A percentile compares a stretch with the other conserved stretches of the same genome.
phyloP scores from a whole-genome alignment of 2,888 invertebrate species.

The Rutpela maculata region DNA sequence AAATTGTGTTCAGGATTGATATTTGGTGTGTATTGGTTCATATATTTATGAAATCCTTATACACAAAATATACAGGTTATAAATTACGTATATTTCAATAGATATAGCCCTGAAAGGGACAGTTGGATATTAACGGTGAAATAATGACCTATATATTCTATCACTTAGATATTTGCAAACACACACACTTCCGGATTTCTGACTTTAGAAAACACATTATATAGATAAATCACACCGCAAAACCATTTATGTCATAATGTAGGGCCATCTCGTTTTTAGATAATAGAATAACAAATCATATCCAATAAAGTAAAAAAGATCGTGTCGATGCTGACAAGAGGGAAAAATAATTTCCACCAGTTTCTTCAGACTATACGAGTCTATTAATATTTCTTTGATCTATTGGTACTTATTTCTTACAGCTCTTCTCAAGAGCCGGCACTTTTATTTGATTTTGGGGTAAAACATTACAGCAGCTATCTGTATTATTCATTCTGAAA shows the following conservation, averaged over 20 bases:
- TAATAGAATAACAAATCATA: conserved; percentile 10
- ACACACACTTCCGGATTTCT: conserved; percentile 36
- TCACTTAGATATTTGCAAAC: conserved; percentile 40
- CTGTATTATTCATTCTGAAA: background rate
- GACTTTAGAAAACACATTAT: conserved; percentile 22
- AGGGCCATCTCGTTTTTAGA: background rate
- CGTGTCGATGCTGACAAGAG: background rate
- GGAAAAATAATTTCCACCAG: background rate
- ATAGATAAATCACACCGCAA: conserved; percentile 8
- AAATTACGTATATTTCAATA: conserved; percentile 52
- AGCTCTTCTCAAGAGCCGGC: too few relatives aligned
- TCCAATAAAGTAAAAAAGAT: conserved; percentile 9
- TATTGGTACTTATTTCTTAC: too few relatives aligned
- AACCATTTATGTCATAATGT: conserved; percentile 5
- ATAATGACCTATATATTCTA: conserved; percentile 50
- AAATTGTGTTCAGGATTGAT: conserved; percentile 5
- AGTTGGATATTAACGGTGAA: conserved; percentile 47
- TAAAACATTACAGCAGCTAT: background rate
- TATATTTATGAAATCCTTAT: conserved; percentile 44
- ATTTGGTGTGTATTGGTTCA: conserved; percentile 7
- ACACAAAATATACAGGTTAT: conserved; percentile 38
- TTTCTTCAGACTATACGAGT: background rate
- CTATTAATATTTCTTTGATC: background rate
- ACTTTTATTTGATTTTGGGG: too few relatives aligned
- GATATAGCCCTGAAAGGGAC: conserved; percentile 49